phyloP scores from a whole-genome alignment of 2,888 invertebrate genomes.

The Oegoconia quadripuncta region DNA sequence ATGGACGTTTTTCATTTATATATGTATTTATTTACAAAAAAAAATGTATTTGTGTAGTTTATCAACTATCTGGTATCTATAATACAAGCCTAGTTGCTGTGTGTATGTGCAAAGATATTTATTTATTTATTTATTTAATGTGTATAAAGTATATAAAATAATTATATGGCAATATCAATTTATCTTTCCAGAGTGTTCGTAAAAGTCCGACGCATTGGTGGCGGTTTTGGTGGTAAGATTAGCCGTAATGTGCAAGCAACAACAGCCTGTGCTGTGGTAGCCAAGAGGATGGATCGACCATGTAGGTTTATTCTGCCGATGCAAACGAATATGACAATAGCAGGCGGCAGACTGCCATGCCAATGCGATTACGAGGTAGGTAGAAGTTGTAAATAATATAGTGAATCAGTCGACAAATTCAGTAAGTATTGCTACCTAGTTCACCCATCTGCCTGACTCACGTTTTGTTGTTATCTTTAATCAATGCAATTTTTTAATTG shows the following conservation, averaged over 20 bases:
- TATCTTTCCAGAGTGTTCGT: conserved; percentile 73
- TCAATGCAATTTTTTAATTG: too few species aligned
- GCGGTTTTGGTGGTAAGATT: conserved; percentile 83
- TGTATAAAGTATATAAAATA: neutral
- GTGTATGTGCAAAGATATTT: too few species aligned
- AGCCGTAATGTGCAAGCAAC: conserved; percentile 76
- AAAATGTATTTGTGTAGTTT: too few species aligned
- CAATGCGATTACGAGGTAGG: conserved; percentile 79
- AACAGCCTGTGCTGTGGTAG: conserved; percentile 81
- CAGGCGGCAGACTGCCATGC: conserved; percentile 76
- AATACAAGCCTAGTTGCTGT: too few species aligned
- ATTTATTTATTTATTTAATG: neutral
- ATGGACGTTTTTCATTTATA: too few species aligned
- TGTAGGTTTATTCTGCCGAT: conserved; percentile 81
- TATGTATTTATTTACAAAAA: too few species aligned
- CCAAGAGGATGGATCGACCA: conserved; percentile 74
- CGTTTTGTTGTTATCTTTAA: too few species aligned
- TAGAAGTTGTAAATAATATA: neutral
- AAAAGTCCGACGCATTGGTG: conserved; percentile 81
- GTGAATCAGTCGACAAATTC: neutral
- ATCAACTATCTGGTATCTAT: too few species aligned
- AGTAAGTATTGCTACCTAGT: too few species aligned
- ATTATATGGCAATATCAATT: conserved; percentile 2
- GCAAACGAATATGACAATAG: conserved; percentile 79
- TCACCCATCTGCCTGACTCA: too few species aligned